phyloP scores from a whole-genome alignment of 2,113 vertebrate genomes.

The Labeo catla region DNA sequence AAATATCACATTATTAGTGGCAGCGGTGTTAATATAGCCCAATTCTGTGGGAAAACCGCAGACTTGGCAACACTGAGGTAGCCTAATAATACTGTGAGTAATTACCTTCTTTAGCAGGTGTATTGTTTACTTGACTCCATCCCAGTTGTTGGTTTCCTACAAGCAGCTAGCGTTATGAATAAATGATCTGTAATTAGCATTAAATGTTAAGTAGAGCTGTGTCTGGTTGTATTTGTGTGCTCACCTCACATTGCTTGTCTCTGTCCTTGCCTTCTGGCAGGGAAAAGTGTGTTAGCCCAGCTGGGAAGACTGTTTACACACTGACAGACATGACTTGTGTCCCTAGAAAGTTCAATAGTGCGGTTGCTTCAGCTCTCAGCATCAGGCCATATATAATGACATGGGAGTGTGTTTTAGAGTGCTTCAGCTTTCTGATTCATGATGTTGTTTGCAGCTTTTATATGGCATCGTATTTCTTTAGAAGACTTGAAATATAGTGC shows the following conservation, averaged over 20 bases:
- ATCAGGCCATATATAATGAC: background rate
- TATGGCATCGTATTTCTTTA: background rate
- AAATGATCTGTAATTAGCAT: constrained; percentile 25
- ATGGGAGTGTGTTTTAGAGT: background rate
- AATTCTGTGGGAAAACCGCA: too few species aligned
- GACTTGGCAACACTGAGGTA: too few species aligned
- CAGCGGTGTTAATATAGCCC: too few species aligned
- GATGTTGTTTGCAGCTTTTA: background rate
- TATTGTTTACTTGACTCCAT: constrained; percentile 1
- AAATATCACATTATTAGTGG: too few species aligned
- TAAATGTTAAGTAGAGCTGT: background rate
- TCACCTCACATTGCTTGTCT: constrained; percentile 21
- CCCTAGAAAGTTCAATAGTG: background rate
- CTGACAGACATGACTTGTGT: constrained; percentile 12
- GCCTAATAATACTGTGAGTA: background rate
- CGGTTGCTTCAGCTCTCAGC: background rate
- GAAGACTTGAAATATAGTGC: background rate
- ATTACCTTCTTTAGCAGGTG: background rate
- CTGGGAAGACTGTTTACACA: constrained; percentile 40
- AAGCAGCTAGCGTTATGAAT: background rate
- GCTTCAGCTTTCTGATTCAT: background rate
- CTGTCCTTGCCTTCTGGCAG: constrained; percentile 25
- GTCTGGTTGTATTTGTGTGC: constrained; percentile 30
- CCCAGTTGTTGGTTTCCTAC: background rate
- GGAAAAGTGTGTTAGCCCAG: constrained; percentile 31